Base-by-base conservation (phyloP, 2,113 vertebrate species). In the Sialia sialis region DNA sequence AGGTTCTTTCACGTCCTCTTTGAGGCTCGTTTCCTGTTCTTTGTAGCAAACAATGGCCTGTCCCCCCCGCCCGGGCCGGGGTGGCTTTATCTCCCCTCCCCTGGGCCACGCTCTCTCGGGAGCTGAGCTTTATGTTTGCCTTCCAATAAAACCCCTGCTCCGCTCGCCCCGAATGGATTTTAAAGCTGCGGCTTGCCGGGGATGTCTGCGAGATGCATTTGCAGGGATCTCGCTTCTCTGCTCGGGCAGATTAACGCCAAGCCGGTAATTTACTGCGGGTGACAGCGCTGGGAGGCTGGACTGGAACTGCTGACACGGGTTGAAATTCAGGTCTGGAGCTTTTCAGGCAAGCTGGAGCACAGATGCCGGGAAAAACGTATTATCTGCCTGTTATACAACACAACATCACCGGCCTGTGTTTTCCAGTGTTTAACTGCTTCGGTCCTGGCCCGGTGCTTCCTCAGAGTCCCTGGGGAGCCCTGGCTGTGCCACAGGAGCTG, bases 21-120 rank as follows among this genome's bases (percentile, higher is more conserved):
- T 70, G 90, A 94, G 93, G 85, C 92, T 93, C 84, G 82, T 96
- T 95, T 96, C 95, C 94, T 95, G 96, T 66, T 59, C 94, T 96
- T 96, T 96, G 94, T 96, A 38, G 59, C 69, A 16, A 79, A 96
- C 96, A 95, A 96, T 90, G 80, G 54, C 26, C 52, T 4, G 66
- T 70, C 4, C 43, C 56, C 43, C 78, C 60, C 13, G 3, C 68
- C 77, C 3, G 34, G 51, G 62, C 90, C 63, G 29, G 69, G 62
- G 52, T 64, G 85, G 79, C 34, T 95, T 93, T 62, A 77, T 69
- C 76, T 66, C 72, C 80, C 43, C 68, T 83, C 73, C 90, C 83
- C 22, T 14, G 94, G 85, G 85, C 92, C 13, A 69, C 52, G 0
- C 75, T 93, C 82, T 77, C 84, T 11, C 49, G 39, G 76, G 90